Conservation (phyloP, 2,797 vertebrate genomes). For the Hypotaenidia okinawae region DNA sequence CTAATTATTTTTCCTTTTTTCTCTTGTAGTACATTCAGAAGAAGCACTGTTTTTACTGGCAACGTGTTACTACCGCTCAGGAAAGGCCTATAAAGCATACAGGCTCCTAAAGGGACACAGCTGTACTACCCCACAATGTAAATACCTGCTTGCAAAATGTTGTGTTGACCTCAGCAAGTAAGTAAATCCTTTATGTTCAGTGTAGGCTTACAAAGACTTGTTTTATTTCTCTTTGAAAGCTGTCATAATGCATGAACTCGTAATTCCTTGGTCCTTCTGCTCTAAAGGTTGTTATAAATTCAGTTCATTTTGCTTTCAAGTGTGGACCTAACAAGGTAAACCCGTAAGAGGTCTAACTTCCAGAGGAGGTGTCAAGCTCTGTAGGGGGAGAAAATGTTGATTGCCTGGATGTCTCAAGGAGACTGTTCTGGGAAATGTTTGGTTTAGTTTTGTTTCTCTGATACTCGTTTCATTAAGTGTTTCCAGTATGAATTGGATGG, state of each 20-base stretch:
- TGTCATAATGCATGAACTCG: background rate
- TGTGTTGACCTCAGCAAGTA: conserved; percentile 98
- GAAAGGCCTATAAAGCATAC: conserved; percentile 97
- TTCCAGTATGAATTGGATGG: background rate
- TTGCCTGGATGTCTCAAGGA: background rate
- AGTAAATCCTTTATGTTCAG: conserved; percentile 57
- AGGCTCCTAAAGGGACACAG: conserved; percentile 96
- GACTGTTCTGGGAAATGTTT: background rate
- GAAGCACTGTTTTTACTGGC: conserved; percentile 95
- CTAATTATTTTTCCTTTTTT: background rate
- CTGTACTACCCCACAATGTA: conserved; percentile 94
- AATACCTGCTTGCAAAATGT: conserved; percentile 97
- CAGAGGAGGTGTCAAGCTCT: background rate
- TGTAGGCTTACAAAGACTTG: background rate
- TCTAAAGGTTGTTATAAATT: background rate
- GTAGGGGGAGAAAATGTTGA: background rate
- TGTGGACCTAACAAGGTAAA: background rate
- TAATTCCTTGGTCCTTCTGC: background rate
- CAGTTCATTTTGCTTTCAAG: conserved; percentile 28
- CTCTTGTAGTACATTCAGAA: conserved; percentile 87
- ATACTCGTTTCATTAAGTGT: background rate
- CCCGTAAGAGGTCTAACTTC: background rate
- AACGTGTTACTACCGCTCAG: conserved; percentile 97
- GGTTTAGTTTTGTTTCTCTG: background rate
- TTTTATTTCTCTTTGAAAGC: background rate